Percentiles rank a stretch among this genome's conserved stretches.
phyloP scores from a whole-genome alignment of 2,113 vertebrate species.

The Ondatra zibethicus region DNA sequence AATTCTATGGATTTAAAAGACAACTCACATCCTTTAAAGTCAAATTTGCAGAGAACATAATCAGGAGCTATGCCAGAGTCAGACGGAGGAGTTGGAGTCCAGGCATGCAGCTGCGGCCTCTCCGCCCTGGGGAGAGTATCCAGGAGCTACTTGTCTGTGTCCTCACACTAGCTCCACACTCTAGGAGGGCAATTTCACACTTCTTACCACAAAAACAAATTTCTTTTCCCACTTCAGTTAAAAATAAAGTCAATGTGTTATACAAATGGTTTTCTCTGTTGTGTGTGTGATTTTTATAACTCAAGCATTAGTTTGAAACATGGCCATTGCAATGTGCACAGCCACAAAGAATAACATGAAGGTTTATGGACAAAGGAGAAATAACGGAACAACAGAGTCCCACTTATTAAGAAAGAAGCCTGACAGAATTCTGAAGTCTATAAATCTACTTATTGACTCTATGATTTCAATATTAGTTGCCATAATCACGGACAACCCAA shows the following conservation, averaged over 20 bases:
- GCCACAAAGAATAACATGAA: background rate
- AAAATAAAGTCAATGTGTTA: constrained; percentile 58
- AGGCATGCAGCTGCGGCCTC: background rate
- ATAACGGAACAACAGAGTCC: background rate
- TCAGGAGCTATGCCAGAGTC: background rate
- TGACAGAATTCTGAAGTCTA: background rate
- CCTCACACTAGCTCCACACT: background rate
- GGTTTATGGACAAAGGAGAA: background rate
- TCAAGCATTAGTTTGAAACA: constrained; percentile 29
- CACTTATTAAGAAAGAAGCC: background rate
- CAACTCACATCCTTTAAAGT: background rate
- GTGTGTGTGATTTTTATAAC: constrained; percentile 43
- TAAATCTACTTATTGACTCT: background rate
- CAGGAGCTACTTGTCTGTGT: background rate
- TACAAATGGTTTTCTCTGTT: constrained; percentile 50
- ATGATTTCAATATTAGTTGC: background rate
- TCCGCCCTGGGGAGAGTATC: background rate
- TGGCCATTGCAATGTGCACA: background rate
- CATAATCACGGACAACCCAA: background rate
- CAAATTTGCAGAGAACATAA: background rate
- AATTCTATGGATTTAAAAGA: background rate
- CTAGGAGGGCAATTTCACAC: constrained; percentile 13
- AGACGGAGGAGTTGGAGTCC: background rate
- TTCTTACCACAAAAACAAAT: constrained; percentile 4
- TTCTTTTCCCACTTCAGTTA: constrained; percentile 48